Percentiles rank a stretch among this genome's conserved stretches.
phyloP scores from a whole-genome alignment of 2,888 invertebrate genomes.

The Spilosoma lubricipeda region DNA sequence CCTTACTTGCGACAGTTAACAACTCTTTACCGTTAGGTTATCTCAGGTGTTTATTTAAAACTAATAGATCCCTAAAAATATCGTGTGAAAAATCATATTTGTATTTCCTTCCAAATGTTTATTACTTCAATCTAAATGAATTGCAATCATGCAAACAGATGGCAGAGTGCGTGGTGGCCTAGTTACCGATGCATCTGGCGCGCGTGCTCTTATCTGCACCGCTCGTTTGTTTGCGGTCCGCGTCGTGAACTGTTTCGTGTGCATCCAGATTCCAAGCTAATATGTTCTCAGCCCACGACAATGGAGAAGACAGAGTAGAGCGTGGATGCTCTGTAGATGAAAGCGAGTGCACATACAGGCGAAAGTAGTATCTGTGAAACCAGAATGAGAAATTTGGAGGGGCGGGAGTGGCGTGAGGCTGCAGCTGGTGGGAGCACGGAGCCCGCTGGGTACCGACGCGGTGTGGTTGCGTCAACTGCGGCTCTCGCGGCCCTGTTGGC shows the following conservation, averaged over 20 bases:
- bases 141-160: conserved; percentile 71
- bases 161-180: conserved; percentile 77
- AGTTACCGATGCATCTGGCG: conserved; percentile 79
- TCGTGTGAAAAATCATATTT: conserved; percentile 23
- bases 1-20: conserved; percentile 70
- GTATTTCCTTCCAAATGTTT: conserved; percentile 23
- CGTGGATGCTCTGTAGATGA: conserved; percentile 71
- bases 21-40: conserved; percentile 56
- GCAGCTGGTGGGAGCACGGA: conserved; percentile 47
- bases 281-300: conserved; percentile 35
- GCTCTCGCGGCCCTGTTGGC: conserved; percentile 73
- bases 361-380: conserved; percentile 83
- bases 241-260: conserved; percentile 44
- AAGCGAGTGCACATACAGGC: conserved; percentile 73
- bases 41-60: conserved; percentile 52
- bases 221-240: conserved; percentile 53
- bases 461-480: conserved; percentile 71
- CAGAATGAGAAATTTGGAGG: conserved; percentile 68
- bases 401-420: conserved; percentile 63
- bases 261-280: conserved; percentile 49
- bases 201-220: conserved; percentile 66
- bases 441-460: conserved; percentile 45
- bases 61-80: conserved; percentile 34
- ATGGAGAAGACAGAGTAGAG: conserved; percentile 54
- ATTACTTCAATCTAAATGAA: conserved; percentile 51